Evolutionary conservation across 2,113 vertebrate genomes (phyloP).

Genomic region (Proteles cristata): DNA sequence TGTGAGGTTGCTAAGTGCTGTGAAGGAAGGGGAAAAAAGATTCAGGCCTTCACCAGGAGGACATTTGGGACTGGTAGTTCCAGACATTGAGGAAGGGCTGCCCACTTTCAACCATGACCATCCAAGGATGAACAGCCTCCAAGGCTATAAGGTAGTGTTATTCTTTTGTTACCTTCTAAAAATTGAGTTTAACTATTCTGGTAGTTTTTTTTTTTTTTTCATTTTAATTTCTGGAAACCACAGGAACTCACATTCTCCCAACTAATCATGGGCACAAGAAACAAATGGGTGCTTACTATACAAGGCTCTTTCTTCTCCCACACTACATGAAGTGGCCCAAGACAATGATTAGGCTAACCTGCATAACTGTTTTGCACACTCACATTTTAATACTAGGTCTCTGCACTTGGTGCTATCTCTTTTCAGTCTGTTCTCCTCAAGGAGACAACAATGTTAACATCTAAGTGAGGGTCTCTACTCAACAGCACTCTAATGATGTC

Average conservation of each 20-base stretch:
- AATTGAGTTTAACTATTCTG: background rate
- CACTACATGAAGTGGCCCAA: background rate
- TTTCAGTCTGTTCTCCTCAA: background rate
- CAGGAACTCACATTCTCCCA: background rate
- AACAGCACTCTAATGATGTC: background rate
- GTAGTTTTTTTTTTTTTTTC: background rate
- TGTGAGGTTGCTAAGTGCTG: background rate
- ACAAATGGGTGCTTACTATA: background rate
- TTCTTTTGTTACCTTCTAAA: background rate
- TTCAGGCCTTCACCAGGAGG: background rate
- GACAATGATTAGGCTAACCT: background rate
- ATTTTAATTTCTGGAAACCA: background rate
- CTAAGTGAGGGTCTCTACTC: background rate
- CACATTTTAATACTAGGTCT: background rate
- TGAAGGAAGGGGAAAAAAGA: background rate
- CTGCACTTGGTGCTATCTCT: background rate
- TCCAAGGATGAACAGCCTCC: background rate
- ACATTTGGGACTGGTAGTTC: background rate
- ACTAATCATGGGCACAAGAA: background rate
- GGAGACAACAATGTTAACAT: background rate
- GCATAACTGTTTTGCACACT: too few species aligned
- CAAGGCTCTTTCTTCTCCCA: background rate
- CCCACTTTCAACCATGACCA: background rate
- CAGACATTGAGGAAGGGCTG: background rate
- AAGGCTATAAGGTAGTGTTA: accelerated